Conservation (phyloP, 2,888 invertebrate species). For the Homarus gammarus region DNA sequence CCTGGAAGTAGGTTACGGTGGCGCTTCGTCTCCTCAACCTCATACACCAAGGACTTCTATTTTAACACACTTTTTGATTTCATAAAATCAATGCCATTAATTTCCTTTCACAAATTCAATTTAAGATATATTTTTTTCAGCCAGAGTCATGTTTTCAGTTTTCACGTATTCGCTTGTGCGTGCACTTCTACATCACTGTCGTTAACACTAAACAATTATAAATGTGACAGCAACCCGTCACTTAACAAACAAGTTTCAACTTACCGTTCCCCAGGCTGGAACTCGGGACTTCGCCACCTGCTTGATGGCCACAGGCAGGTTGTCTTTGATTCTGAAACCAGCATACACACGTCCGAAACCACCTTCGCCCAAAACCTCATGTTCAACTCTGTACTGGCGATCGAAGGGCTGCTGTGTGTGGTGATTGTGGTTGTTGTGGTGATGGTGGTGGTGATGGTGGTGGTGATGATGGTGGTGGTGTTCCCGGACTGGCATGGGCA, state of each 20-base stretch:
- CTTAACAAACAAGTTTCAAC: slow-evolving; percentile 12
- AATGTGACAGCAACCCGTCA: not conserved
- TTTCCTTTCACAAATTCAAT: not conserved
- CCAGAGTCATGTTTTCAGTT: too few species aligned
- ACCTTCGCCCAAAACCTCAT: slow-evolving; percentile 81
- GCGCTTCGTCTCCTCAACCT: not conserved
- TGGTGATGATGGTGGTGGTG: slow-evolving; percentile 49
- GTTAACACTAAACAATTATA: not conserved
- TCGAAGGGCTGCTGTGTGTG: slow-evolving; percentile 53
- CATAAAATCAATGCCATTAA: not conserved
- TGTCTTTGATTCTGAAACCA: slow-evolving; percentile 81
- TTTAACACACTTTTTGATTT: not conserved
- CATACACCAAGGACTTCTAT: not conserved
- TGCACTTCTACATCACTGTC: not conserved
- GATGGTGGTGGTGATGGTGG: slow-evolving; percentile 28
- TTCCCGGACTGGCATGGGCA: slow-evolving; percentile 50
- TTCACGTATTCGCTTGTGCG: too few species aligned
- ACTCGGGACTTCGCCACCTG: slow-evolving; percentile 81
- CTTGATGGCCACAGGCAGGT: slow-evolving; percentile 81
- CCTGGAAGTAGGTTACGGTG: slow-evolving; percentile 12
- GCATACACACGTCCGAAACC: slow-evolving; percentile 83
- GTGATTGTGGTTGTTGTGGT: slow-evolving; percentile 27
- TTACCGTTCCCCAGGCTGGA: slow-evolving; percentile 81
- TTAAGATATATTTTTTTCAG: too few species aligned
- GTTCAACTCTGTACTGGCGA: slow-evolving; percentile 55